Evolutionary conservation across 1,140 invertebrate species (phyloP).

Genomic region (Atopsyche davidsoni): DNA sequence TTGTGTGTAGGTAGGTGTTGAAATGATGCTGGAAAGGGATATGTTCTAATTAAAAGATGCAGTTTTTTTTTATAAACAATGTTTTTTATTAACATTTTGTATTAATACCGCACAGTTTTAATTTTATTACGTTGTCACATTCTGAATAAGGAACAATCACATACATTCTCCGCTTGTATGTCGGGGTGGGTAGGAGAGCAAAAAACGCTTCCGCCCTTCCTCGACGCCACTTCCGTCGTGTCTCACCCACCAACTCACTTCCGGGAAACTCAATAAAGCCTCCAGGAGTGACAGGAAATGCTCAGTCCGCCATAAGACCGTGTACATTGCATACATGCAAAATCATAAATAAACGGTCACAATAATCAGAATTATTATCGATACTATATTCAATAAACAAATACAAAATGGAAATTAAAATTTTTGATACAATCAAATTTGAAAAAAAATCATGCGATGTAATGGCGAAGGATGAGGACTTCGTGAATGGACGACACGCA

Average conservation of each 20-base stretch:
- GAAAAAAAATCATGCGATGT: no score
- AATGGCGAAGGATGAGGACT: not conserved
- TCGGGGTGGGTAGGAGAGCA: slow-evolving; percentile 4
- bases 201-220: not conserved
- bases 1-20: no score
- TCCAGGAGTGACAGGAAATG: not conserved
- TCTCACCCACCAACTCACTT: not conserved
- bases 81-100: slow-evolving; percentile 29
- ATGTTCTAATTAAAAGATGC: slow-evolving; percentile 10
- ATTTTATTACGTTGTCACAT: slow-evolving; percentile 25
- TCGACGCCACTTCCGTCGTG: not conserved
- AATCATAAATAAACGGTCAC: no score
- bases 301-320: not conserved
- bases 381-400: no score
- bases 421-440: no score
- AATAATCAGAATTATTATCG: no score
- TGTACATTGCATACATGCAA: no score
- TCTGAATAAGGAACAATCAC: slow-evolving; percentile 28
- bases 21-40: no score
- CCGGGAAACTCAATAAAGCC: not conserved
- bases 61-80: slow-evolving; percentile 28
- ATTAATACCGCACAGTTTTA: slow-evolving; percentile 26
- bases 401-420: no score
- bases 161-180: slow-evolving; percentile 10
- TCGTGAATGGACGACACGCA: slow-evolving; percentile 14